Evolutionary conservation across 2,888 invertebrate species (phyloP).

Genomic region (Troides aeacus): DNA sequence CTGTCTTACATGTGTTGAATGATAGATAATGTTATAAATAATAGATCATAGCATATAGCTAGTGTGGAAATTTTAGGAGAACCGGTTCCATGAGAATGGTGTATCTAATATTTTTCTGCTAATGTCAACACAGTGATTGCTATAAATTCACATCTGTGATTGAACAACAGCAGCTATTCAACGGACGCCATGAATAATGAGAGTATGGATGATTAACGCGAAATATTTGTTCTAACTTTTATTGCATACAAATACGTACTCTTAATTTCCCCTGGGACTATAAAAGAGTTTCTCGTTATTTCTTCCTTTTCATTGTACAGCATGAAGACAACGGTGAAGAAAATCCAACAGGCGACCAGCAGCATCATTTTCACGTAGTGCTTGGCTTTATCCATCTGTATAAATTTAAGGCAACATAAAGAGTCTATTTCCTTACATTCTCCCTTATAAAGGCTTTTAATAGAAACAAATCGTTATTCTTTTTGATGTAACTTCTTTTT

Average conservation of each 20-base stretch:
- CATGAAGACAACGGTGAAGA: constrained; percentile 85
- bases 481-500: no score
- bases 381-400: constrained; percentile 38
- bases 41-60: no score
- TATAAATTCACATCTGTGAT: no score
- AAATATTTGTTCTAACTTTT: background rate
- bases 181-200: background rate
- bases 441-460: no score
- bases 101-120: no score
- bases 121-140: no score
- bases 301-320: constrained; percentile 84
- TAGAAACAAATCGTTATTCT: no score
- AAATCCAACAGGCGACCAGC: constrained; percentile 82
- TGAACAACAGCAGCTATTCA: no score
- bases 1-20: constrained; percentile 5
- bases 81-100: no score
- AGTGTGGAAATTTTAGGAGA: no score
- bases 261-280: constrained; percentile 75
- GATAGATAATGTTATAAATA: background rate
- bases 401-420: background rate
- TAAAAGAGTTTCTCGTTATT: constrained; percentile 81
- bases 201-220: background rate
- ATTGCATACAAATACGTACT: constrained; percentile 50
- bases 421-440: no score
- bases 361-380: constrained; percentile 77